Evolutionary conservation across 2,888 invertebrate genomes (phyloP).

Genomic region (Drosophila mayaguana): DNA sequence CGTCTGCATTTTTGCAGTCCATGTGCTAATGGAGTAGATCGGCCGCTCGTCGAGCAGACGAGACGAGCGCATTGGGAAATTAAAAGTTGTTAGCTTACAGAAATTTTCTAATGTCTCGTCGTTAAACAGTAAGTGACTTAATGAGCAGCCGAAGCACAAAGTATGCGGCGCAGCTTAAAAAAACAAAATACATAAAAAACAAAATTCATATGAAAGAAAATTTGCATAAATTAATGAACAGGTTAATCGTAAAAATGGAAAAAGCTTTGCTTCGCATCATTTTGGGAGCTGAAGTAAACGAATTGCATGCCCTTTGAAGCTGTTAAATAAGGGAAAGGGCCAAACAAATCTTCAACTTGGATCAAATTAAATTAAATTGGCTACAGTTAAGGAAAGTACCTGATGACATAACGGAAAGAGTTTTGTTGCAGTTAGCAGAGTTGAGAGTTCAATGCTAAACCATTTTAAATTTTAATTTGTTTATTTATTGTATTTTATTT

Average conservation of each 20-base stretch:
- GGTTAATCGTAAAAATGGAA: not conserved
- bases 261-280: not conserved
- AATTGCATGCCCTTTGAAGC: not conserved
- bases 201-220: not conserved
- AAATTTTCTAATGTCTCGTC: conserved; percentile 33
- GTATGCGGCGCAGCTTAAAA: not conserved
- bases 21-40: conserved; percentile 62
- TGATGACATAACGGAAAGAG: too few relatives aligned
- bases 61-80: conserved; percentile 71
- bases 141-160: conserved; percentile 11
- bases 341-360: not conserved
- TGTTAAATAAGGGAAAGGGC: not conserved
- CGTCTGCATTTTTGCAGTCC: conserved; percentile 54
- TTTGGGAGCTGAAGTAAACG: not conserved
- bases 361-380: not conserved
- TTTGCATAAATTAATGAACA: conserved; percentile 3
- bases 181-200: not conserved
- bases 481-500: too few relatives aligned
- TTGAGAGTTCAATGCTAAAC: too few relatives aligned
- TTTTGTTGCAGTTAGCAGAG: not conserved
- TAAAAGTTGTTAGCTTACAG: conserved; percentile 48
- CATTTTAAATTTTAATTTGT: too few relatives aligned
- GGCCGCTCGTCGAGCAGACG: not conserved
- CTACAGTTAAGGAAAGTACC: not conserved
- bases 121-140: conserved; percentile 34